Conservation (phyloP, 2,797 vertebrate species). For the Cossypha caffra region DNA sequence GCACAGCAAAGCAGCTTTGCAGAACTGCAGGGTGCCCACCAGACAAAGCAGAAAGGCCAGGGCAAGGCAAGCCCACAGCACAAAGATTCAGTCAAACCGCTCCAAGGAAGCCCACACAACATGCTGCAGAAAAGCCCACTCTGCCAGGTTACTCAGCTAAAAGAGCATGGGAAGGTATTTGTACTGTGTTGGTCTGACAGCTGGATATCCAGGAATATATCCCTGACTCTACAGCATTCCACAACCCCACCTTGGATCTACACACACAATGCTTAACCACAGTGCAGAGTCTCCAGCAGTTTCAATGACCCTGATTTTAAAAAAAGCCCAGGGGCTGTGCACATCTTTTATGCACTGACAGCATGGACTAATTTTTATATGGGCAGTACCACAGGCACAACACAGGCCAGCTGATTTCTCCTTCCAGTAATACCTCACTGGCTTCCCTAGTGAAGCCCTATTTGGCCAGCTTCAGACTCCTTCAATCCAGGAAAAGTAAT, state of each 20-base stretch:
- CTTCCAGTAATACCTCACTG: background rate
- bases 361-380: background rate
- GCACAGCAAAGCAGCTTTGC: background rate
- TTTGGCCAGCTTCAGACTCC: background rate
- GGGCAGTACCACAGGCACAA: background rate
- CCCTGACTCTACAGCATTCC: background rate
- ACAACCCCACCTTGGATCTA: background rate
- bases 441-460: background rate
- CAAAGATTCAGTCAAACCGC: background rate
- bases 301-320: accelerated
- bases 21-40: background rate
- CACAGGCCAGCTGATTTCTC: background rate
- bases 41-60: background rate
- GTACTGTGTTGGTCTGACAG: background rate
- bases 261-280: background rate
- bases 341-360: background rate
- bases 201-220: background rate
- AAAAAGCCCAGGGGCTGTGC: background rate
- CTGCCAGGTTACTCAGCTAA: background rate
- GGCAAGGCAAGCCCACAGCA: background rate
- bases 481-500: background rate
- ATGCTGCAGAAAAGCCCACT: background rate
- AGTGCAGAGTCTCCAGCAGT: background rate
- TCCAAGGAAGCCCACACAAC: background rate
- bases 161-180: background rate